A percentile compares a stretch with the other conserved stretches of the same genome.
Evolutionary conservation across 2,113 vertebrate species (phyloP).

Genomic region (Andinoacara biseriatus): DNA sequence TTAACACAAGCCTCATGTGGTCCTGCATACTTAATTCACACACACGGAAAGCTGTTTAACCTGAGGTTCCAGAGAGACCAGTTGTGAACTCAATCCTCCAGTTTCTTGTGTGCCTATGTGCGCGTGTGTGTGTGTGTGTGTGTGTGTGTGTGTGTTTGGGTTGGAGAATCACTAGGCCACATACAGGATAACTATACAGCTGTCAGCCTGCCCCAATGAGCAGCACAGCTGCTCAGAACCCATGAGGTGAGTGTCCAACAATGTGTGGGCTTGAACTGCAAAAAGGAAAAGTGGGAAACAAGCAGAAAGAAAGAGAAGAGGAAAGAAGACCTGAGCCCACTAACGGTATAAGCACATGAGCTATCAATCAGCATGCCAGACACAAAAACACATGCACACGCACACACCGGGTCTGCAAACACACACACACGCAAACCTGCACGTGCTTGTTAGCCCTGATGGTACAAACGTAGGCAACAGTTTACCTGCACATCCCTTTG

Average conservation of each 20-base stretch:
- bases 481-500: slow-evolving; percentile 29
- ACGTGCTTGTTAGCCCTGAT: slow-evolving; percentile 63
- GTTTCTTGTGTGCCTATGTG: not conserved
- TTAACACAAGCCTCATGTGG: slow-evolving; percentile 36
- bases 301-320: not conserved
- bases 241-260: slow-evolving; percentile 23
- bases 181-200: slow-evolving; percentile 44
- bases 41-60: slow-evolving; percentile 36
- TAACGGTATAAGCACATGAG: slow-evolving; percentile 5
- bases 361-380: slow-evolving; percentile 30
- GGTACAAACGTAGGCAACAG: slow-evolving; percentile 28
- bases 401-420: not conserved
- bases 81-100: slow-evolving; percentile 8
- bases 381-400: not conserved
- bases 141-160: not conserved
- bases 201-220: slow-evolving; percentile 42
- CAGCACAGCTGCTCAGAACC: slow-evolving; percentile 22
- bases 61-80: slow-evolving; percentile 14
- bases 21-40: slow-evolving; percentile 49
- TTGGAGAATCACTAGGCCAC: slow-evolving; percentile 1
- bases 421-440: slow-evolving; percentile 6
- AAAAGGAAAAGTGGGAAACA: not conserved
- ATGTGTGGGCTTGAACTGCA: slow-evolving; percentile 12
- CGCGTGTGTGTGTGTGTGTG: not conserved
- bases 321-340: not conserved